Evolutionary conservation across 2,888 invertebrate species (phyloP), one percentile per base, ranked within the genome.

Genomic region (Drosophila quinaria): DNA sequence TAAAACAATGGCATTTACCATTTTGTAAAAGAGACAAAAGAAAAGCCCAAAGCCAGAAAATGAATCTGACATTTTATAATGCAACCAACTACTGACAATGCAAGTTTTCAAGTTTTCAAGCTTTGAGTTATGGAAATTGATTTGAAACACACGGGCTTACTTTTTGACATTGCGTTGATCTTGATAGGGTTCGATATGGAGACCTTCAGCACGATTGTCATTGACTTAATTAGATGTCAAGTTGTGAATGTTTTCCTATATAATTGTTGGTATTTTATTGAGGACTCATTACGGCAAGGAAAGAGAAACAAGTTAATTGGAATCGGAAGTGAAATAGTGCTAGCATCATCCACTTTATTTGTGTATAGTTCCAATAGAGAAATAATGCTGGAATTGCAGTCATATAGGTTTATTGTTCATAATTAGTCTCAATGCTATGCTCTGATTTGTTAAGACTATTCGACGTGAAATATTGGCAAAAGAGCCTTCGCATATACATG

Each of bases 1-100:
- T 75, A 76, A 76, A 80, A 70, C 80, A 56, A 70, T 75, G 65
- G 62, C 76, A 62, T 80, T 59, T 58, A 61, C 19, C 62, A 58
- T 47, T 78, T 75, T 39, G 33, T 51, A 44, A 51, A n/a, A 37
- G 19, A 60, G 52, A 74, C 76, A 69, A 75, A 68, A 59, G 70
- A 52, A 73, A 73, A 73, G 67, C 61, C 49, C 4, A 35, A 50
- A 37, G 19, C 17, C 46, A 46, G 39, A 49, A 68, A 63, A 61
- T 52, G 42, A 41, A 44, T 72, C 56, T 61, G 11, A 62, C 37
- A 62, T 60, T 60, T 75, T 58, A 80, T 80, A 79, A 80, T 70
- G 76, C 64, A 69, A 58, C 61, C 62, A 37, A 47, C 56, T 51
- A 19, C 49, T 25, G n/a, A 69, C 58, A 64, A 72, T 71, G 71